These are phyloP conservation scores for Squalus acanthias DNA, from an alignment of 2,797 vertebrate genomes.

Conservation along the genomic window DNA sequence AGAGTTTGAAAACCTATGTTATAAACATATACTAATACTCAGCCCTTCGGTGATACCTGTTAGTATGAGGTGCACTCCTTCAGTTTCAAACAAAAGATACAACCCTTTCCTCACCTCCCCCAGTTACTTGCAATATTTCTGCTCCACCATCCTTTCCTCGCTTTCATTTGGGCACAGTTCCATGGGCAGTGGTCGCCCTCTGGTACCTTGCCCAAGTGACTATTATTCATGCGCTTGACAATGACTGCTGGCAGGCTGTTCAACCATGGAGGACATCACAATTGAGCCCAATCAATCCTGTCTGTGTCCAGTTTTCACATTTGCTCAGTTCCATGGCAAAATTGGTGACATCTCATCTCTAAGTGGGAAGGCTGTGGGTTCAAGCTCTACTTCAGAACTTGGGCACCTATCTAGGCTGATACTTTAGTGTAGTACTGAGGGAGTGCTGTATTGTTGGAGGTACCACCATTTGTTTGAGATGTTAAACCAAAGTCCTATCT, in stretches of 20 bases:
- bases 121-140: background rate
- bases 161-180: background rate
- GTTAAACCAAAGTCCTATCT: background rate
- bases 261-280: background rate
- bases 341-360: background rate
- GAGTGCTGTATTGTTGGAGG: background rate
- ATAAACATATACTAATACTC: background rate
- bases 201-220: background rate
- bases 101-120: background rate
- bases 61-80: background rate
- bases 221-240: background rate
- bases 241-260: background rate
- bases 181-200: background rate
- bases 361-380: background rate
- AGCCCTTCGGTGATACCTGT: background rate
- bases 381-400: background rate
- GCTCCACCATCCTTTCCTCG: background rate
- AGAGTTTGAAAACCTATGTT: background rate
- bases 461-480: background rate
- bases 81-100: background rate
- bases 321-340: background rate
- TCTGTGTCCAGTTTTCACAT: background rate
- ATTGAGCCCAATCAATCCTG: background rate
- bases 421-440: background rate
- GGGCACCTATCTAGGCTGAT: background rate